Percentiles rank a stretch among this genome's conserved stretches.
Evolutionary conservation across 2,888 invertebrate species (phyloP).

Genomic region (Oasisia sp.): DNA sequence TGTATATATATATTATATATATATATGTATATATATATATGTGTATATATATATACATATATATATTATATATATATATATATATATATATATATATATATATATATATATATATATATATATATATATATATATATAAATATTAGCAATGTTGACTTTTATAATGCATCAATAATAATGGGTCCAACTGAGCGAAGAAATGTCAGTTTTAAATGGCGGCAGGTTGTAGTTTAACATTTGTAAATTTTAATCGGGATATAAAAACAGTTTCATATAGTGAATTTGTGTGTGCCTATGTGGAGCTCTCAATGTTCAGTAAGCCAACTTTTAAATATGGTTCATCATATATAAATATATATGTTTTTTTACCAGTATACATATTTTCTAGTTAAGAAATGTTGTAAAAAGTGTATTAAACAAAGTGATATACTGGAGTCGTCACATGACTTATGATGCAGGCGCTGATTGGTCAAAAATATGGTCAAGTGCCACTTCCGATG

Average conservation of each 20-base stretch:
- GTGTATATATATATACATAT: no score
- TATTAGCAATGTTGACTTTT: no score
- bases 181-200: not conserved
- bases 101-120: no score
- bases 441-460: conserved; percentile 44
- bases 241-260: not conserved
- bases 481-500: conserved; percentile 50
- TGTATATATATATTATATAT: no score
- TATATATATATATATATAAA: no score
- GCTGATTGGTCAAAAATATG: conserved; percentile 60
- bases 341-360: not conserved
- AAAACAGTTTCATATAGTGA: not conserved
- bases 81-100: no score
- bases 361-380: not conserved
- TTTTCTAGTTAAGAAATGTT: not conserved
- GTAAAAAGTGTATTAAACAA: not conserved
- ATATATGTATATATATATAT: no score
- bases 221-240: not conserved
- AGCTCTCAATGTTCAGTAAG: not conserved
- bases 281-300: not conserved
- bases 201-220: not conserved
- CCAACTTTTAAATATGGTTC: not conserved
- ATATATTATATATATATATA: no score
- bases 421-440: not conserved
- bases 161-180: not conserved